A percentile compares a stretch with the other conserved stretches of the same genome.
phyloP scores from a whole-genome alignment of 2,888 invertebrate species.

The Chironomus tentans region DNA sequence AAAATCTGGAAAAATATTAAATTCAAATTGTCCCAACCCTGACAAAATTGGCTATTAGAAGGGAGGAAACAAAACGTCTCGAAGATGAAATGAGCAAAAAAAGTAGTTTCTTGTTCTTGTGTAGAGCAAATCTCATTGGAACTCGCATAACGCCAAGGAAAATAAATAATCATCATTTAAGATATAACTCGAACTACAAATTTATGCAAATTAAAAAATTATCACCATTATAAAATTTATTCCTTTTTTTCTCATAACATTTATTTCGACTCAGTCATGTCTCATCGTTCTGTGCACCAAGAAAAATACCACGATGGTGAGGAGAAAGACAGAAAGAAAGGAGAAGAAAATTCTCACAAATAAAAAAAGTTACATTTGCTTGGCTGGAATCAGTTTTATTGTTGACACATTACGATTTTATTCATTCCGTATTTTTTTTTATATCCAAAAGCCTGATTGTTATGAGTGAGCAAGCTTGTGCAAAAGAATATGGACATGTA shows the following conservation, averaged over 20 bases:
- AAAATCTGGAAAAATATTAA: too few species aligned
- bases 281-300: too few species aligned
- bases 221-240: constrained; percentile 18
- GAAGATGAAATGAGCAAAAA: too few species aligned
- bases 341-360: constrained; percentile 5
- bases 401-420: neutral
- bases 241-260: neutral
- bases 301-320: too few species aligned
- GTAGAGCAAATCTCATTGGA: too few species aligned
- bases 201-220: constrained; percentile 20
- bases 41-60: too few species aligned
- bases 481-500: neutral
- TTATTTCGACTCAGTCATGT: too few species aligned
- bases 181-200: neutral
- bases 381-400: neutral
- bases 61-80: too few species aligned
- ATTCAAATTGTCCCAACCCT: too few species aligned
- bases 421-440: neutral
- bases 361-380: neutral
- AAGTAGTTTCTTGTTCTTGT: too few species aligned
- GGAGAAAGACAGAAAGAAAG: neutral
- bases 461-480: neutral
- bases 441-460: neutral
- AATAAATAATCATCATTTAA: neutral
- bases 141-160: neutral